phyloP scores from a whole-genome alignment of 2,113 vertebrate genomes.

The Picathartes gymnocephalus region DNA sequence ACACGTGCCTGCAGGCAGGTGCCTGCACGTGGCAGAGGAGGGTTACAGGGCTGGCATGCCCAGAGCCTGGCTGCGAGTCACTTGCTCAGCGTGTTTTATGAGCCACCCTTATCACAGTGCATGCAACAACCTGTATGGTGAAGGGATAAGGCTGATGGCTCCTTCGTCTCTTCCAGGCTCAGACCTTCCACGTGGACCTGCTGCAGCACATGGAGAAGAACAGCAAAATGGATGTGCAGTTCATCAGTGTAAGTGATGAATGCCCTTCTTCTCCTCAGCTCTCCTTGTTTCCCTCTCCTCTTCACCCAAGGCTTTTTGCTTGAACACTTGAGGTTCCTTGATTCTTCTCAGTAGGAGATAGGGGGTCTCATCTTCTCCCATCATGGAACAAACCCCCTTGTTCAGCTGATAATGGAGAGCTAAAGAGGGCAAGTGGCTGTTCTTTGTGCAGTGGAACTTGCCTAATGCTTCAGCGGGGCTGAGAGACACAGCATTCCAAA shows the following conservation, averaged over 20 bases:
- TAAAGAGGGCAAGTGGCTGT: neutral
- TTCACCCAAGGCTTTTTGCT: neutral
- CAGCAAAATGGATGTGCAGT: slow-evolving; percentile 90
- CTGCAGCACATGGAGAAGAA: slow-evolving; percentile 96
- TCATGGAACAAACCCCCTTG: neutral
- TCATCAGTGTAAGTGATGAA: slow-evolving; percentile 84
- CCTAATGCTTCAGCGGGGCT: accelerated
- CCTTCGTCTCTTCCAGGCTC: slow-evolving; percentile 72
- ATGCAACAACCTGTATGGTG: neutral
- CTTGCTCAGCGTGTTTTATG: neutral
- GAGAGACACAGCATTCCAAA: neutral
- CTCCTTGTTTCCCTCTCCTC: neutral
- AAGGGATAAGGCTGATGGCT: neutral
- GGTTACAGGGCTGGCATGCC: neutral
- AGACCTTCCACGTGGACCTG: slow-evolving; percentile 89
- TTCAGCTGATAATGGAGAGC: neutral
- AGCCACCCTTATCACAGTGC: neutral
- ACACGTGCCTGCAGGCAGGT: neutral
- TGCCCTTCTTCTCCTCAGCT: neutral
- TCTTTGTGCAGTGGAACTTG: neutral
- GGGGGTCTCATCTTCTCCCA: neutral
- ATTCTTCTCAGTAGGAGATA: neutral
- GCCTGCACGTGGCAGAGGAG: neutral
- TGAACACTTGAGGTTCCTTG: neutral
- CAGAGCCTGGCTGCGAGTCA: neutral